Conservation (phyloP, 2,888 invertebrate genomes). For the Glaucopsyche alexis region DNA sequence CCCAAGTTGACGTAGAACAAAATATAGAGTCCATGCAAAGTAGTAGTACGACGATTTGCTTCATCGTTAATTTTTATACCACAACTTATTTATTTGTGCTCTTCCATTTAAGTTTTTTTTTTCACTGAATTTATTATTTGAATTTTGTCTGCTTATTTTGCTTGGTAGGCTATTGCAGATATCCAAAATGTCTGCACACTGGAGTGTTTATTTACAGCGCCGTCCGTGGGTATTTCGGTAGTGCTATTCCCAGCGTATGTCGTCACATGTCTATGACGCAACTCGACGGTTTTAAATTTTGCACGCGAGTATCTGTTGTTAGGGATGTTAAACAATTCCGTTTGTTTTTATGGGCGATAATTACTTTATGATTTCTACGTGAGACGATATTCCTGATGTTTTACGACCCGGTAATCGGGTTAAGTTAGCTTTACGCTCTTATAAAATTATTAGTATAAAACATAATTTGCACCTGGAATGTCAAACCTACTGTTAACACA, state of each 20-base stretch:
- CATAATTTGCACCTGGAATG: not conserved
- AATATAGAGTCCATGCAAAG: not conserved
- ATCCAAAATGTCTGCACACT: conserved; percentile 1
- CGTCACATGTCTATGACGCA: conserved; percentile 3
- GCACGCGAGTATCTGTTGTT: conserved; percentile 15
- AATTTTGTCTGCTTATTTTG: not conserved
- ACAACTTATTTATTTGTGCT: not conserved
- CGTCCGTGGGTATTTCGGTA: conserved; percentile 12
- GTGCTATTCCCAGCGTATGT: conserved; percentile 5
- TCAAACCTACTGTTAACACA: not conserved
- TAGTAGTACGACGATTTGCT: not conserved
- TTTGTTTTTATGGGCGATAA: conserved; percentile 1
- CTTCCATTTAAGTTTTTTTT: not conserved
- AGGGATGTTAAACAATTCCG: conserved; percentile 12
- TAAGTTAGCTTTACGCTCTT: not conserved
- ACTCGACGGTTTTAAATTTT: conserved; percentile 11
- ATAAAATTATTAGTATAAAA: not conserved
- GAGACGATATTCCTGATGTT: conserved; percentile 9
- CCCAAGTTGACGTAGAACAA: not conserved
- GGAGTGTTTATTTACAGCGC: conserved; percentile 1
- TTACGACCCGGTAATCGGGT: not conserved
- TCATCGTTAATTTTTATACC: not conserved
- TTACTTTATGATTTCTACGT: conserved; percentile 18
- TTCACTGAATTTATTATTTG: conserved; percentile 2
- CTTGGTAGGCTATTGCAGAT: not conserved